These are phyloP conservation scores for Hyposoter didymator DNA, from an alignment of 2,888 invertebrate species.

Conservation along the genomic window DNA sequence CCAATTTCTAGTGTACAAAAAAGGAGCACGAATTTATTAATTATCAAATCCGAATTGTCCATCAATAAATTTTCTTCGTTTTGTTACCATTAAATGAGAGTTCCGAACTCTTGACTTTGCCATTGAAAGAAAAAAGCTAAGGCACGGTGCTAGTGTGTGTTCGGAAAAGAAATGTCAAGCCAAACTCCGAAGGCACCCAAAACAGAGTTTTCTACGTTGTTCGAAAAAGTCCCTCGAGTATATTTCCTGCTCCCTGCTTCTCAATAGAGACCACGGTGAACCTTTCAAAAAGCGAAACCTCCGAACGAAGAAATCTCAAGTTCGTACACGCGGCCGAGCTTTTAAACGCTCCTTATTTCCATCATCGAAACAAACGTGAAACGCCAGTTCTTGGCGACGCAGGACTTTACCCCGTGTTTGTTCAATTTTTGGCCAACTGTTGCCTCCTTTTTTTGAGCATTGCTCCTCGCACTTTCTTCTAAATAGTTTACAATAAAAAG, in stretches of 20 bases:
- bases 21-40: conserved; percentile 62
- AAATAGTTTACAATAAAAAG: conserved; percentile 72
- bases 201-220: conserved; percentile 67
- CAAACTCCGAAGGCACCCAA: conserved; percentile 81
- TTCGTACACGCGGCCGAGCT: conserved; percentile 27
- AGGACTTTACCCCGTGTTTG: conserved; percentile 43
- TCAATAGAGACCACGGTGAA: conserved; percentile 60
- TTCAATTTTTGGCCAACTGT: conserved; percentile 45
- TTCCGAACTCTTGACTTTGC: conserved; percentile 25
- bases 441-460: conserved; percentile 48
- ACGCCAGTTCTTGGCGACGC: conserved; percentile 29
- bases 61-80: conserved; percentile 45
- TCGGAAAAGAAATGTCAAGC: conserved; percentile 69
- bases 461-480: conserved; percentile 66
- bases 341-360: background rate
- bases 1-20: conserved; percentile 9
- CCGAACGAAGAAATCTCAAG: conserved; percentile 41
- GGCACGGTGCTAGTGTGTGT: conserved; percentile 79
- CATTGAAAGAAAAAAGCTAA: conserved; percentile 75
- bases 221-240: conserved; percentile 39
- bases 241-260: conserved; percentile 20
- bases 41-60: conserved; percentile 50
- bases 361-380: conserved; percentile 2
- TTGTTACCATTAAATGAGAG: conserved; percentile 60
- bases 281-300: conserved; percentile 36